These are phyloP conservation scores for Luffia ferchaultella DNA, from an alignment of 2,888 invertebrate species.

Conservation along the genomic window DNA sequence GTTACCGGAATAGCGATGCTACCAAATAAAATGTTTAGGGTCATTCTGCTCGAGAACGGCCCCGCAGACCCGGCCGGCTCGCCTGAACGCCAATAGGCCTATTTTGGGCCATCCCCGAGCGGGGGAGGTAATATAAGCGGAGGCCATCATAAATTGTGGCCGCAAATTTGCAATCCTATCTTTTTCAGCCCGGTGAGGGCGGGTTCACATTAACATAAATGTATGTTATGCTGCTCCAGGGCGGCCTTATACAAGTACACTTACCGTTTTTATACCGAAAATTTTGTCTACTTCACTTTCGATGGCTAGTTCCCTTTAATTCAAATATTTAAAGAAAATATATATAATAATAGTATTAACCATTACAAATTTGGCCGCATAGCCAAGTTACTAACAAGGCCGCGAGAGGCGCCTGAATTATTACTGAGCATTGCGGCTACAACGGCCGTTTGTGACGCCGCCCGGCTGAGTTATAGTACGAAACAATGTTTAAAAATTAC, in stretches of 20 bases:
- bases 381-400: not conserved
- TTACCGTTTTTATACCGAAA: too few species aligned
- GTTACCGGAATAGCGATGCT: slow-evolving; percentile 54
- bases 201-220: slow-evolving; percentile 57
- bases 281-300: too few species aligned
- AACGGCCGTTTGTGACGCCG: slow-evolving; percentile 1
- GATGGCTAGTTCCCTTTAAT: too few species aligned
- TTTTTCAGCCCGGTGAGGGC: slow-evolving; percentile 52
- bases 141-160: slow-evolving; percentile 57
- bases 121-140: slow-evolving; percentile 43
- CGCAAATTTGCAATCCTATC: slow-evolving; percentile 66
- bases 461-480: slow-evolving; percentile 4
- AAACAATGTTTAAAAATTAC: slow-evolving; percentile 23
- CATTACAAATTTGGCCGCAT: not conserved
- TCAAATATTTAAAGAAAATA: not conserved
- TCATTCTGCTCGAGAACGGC: slow-evolving; percentile 56
- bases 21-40: slow-evolving; percentile 65
- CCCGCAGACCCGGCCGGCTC: slow-evolving; percentile 36
- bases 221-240: slow-evolving; percentile 43
- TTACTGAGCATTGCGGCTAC: slow-evolving; percentile 9
- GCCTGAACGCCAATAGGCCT: slow-evolving; percentile 57
- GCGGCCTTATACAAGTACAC: not conserved
- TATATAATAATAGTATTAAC: not conserved
- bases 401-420: not conserved
- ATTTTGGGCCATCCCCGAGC: slow-evolving; percentile 29